phyloP scores from a whole-genome alignment of 2,888 invertebrate genomes.

The Syrphus vitripennis region DNA sequence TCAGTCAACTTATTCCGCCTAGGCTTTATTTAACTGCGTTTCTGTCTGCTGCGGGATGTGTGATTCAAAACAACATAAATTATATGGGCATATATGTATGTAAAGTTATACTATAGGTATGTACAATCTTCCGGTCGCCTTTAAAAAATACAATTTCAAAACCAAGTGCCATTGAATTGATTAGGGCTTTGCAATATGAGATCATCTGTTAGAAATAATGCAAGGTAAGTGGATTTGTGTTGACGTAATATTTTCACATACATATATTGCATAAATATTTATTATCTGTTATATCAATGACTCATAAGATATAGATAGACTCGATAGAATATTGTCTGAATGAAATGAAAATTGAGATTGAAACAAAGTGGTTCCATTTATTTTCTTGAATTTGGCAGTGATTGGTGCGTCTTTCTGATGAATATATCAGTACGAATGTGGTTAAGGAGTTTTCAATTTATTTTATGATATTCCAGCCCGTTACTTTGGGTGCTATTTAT shows the following conservation, averaged over 20 bases:
- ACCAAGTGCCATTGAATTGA: slow-evolving; percentile 1
- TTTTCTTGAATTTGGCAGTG: too few species aligned
- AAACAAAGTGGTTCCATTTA: too few species aligned
- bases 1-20: slow-evolving; percentile 52
- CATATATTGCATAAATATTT: background rate
- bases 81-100: background rate
- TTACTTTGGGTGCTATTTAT: too few species aligned
- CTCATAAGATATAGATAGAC: background rate
- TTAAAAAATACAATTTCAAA: background rate
- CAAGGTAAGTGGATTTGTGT: background rate
- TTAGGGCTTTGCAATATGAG: background rate
- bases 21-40: background rate
- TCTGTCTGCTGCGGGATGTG: slow-evolving; percentile 16
- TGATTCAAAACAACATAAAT: background rate
- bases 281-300: background rate
- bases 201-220: background rate
- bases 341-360: too few species aligned
- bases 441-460: too few species aligned
- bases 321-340: too few species aligned
- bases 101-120: background rate
- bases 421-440: too few species aligned
- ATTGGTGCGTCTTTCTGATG: too few species aligned
- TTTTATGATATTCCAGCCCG: too few species aligned
- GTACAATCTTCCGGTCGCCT: slow-evolving; percentile 5
- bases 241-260: background rate